A percentile compares a stretch with the other conserved stretches of the same genome.
phyloP scores from a whole-genome alignment of 2,113 vertebrate species.

The Chauna torquata region DNA sequence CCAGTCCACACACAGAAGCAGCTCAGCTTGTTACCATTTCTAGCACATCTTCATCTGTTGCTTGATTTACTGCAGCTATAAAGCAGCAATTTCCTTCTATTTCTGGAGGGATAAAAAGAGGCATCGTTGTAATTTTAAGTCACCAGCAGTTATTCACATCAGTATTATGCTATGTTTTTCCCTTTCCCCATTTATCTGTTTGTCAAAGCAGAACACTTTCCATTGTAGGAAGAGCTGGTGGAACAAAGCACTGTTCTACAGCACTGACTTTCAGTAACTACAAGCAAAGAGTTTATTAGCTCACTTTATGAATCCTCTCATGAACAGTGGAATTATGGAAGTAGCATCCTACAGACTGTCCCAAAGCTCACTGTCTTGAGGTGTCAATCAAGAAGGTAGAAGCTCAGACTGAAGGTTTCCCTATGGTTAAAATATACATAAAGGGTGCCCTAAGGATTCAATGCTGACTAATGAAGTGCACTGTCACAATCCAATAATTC shows the following conservation, averaged over 20 bases:
- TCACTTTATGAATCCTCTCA: neutral
- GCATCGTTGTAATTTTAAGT: neutral
- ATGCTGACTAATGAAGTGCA: neutral
- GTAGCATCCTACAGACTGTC: neutral
- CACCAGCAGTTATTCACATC: neutral
- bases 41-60: slow-evolving; percentile 12
- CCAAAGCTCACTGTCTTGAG: neutral
- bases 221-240: neutral
- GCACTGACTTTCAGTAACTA: neutral
- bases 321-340: neutral
- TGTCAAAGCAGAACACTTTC: neutral
- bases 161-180: neutral
- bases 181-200: neutral
- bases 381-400: neutral
- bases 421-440: neutral
- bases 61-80: slow-evolving; percentile 28
- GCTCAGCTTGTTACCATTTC: slow-evolving; percentile 29
- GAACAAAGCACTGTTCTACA: neutral
- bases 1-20: neutral
- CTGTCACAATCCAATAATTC: neutral
- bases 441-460: neutral
- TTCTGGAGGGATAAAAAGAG: neutral
- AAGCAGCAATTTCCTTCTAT: neutral
- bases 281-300: neutral
- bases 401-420: neutral